These are phyloP conservation scores for Brachypalpus laphriformis DNA, from an alignment of 2,888 invertebrate species.

Conservation along the genomic window DNA sequence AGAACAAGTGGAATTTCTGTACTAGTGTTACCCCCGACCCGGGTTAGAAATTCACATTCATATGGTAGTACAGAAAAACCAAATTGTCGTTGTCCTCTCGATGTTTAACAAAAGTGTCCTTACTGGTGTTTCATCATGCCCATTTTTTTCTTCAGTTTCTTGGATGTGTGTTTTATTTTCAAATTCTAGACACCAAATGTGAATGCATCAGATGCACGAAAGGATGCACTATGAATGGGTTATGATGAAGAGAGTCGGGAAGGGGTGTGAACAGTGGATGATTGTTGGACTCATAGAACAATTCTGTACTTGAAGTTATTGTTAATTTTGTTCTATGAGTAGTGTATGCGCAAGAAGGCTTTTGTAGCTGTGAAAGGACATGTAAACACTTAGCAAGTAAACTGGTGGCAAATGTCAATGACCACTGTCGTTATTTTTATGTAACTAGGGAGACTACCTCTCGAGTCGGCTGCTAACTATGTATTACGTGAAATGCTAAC, in stretches of 20 bases:
- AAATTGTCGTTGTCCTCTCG: constrained; percentile 36
- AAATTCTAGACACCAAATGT: constrained; percentile 10
- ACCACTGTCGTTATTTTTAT: not conserved
- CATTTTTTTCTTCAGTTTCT: constrained; percentile 5
- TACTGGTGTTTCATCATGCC: constrained; percentile 10
- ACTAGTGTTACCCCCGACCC: constrained; percentile 12
- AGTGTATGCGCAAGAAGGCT: not conserved
- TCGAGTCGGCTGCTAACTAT: not conserved
- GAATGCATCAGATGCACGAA: constrained; percentile 6
- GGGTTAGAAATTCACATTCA: not conserved
- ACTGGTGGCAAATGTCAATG: constrained; percentile 20
- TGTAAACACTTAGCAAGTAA: not conserved
- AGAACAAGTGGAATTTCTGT: constrained; percentile 8
- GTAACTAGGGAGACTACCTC: not conserved
- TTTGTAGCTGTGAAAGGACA: not conserved
- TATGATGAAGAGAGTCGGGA: not conserved
- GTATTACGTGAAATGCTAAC: no score
- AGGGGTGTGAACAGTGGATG: not conserved
- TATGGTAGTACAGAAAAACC: constrained; percentile 2
- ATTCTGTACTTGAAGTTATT: constrained; percentile 11
- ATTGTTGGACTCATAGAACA: not conserved
- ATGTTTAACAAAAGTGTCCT: constrained; percentile 40
- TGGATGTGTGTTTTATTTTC: not conserved
- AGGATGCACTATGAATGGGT: not conserved
- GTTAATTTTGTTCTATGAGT: not conserved